Base-by-base conservation (phyloP, 2,888 invertebrate species). In the Biston stratarius region DNA sequence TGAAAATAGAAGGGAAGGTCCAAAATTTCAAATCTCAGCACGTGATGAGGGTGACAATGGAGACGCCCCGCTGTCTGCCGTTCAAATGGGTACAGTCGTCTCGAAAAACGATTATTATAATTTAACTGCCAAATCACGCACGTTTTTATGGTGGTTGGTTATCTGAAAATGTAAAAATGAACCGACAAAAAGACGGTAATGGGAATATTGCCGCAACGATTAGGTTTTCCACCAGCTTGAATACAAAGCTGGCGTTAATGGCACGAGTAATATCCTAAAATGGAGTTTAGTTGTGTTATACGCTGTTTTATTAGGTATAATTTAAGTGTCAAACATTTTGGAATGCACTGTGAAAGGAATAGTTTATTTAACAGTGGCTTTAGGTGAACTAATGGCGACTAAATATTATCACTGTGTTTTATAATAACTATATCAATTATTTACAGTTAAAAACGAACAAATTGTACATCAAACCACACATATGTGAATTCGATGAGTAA, bases 1-100 rank as follows among this genome's bases (percentile, higher is more conserved):
- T n/a, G 52, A 52, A 77, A 78, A 82, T 81, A 83, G 83, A 83
- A 77, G 71, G 71, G 61, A 64, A 74, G 73, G 66, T 62, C 71
- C 71, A 53, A 66, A 56, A 68, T 60, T 40, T 78, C 77, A 75
- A 86, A 85, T 83, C 83, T 83, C 66, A 71, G 74, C 67, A 82
- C 85, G 87, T 86, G 88, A 85, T 82, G 80, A 79, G 82, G 75
- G 72, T 83, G 79, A 85, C 84, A 87, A 87, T 81, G 62, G 79
- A 72, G 83, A 80, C 83, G 82, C 84, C 83, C 75, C 74, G 64
- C 67, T 80, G 81, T 84, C 84, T 86, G 81, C 24, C 5, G 38
- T 71, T 69, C 72, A 63, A 75, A 64, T 56, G 61, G 62, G 70
- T 70, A 73, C 69, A 71, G 60, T 24, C 58, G 61, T 51, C 55